Evolutionary conservation across 2,113 vertebrate genomes (phyloP), one percentile per base, ranked within the genome.

Genomic region (Xyliphius kryptos): DNA sequence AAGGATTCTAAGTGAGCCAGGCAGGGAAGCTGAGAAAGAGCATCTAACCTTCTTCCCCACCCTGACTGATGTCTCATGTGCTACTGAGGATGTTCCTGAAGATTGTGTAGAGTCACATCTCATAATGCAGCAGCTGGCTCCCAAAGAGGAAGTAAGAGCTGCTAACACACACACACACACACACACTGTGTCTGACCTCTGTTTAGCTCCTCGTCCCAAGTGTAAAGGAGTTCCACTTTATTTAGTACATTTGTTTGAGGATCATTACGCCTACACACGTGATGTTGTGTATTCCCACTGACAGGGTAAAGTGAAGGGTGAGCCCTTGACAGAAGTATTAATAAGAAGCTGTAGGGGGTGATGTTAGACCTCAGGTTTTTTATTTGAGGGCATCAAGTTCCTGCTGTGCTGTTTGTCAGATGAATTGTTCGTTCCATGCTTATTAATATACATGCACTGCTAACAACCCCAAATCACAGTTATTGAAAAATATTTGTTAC

Each of bases 131-230:
- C 88, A 93, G 71, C 81, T 98, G 64, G 55, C 66, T 55, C 82
- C 86, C 6, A 68, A 20, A 56, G 95, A 94, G 80, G 86, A 95
- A 92, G 95, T 95, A 53, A 56, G 57, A n/a, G n/a, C n/a, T n/a
- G n/a, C n/a, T n/a, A n/a, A n/a, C n/a, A n/a, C n/a, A n/a, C n/a
- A n/a, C n/a, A n/a, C n/a, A n/a, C n/a, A n/a, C n/a, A n/a, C n/a
- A n/a, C n/a, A n/a, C n/a, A n/a, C n/a, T n/a, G n/a, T n/a, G n/a
- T n/a, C n/a, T 40, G 47, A 32, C 17, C 11, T 32, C 4, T 32
- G 7, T 32, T 32, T 32, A n/a, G n/a, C n/a, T n/a, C n/a, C n/a
- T n/a, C n/a, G n/a, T n/a, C n/a, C n/a, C n/a, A n/a, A n/a, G n/a
- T n/a, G n/a, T n/a, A n/a, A n/a, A n/a, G n/a, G n/a, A n/a, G n/a